These are phyloP conservation scores for Cecidostiba fungosa DNA, from an alignment of 2,888 invertebrate genomes.

Conservation along the genomic window DNA sequence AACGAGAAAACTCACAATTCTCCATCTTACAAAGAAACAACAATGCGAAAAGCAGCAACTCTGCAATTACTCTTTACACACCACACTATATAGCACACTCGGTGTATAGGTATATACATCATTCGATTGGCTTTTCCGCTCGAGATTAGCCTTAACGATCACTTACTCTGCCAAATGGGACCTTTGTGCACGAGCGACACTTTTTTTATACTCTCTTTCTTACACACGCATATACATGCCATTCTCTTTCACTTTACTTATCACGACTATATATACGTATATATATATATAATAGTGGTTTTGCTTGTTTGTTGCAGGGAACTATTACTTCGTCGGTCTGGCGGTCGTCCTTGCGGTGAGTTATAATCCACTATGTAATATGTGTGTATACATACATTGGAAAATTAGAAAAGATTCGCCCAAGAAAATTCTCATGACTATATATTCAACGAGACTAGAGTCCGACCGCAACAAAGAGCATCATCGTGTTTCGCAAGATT, in stretches of 20 bases:
- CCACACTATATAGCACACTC: neutral
- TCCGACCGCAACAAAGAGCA: neutral
- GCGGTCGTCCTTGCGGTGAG: conserved; percentile 68
- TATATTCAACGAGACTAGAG: neutral
- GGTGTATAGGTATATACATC: neutral
- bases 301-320: conserved; percentile 65
- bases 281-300: neutral
- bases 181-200: conserved; percentile 4
- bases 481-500: neutral
- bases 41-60: neutral
- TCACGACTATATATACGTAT: neutral
- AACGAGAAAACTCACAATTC: too few species aligned
- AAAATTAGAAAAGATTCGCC: conserved; percentile 15
- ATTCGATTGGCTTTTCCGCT: conserved; percentile 33
- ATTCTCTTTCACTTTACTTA: conserved; percentile 41
- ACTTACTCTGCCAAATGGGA: conserved; percentile 26
- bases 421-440: conserved; percentile 3
- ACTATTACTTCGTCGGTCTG: conserved; percentile 64
- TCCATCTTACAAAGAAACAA: neutral
- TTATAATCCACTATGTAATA: conserved; percentile 26
- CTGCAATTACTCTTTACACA: neutral
- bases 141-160: conserved; percentile 35
- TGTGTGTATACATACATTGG: neutral
- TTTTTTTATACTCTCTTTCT: neutral
- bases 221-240: neutral